These are phyloP conservation scores for Lepidochitona cinerea DNA, from an alignment of 2,888 invertebrate species.

Conservation along the genomic window DNA sequence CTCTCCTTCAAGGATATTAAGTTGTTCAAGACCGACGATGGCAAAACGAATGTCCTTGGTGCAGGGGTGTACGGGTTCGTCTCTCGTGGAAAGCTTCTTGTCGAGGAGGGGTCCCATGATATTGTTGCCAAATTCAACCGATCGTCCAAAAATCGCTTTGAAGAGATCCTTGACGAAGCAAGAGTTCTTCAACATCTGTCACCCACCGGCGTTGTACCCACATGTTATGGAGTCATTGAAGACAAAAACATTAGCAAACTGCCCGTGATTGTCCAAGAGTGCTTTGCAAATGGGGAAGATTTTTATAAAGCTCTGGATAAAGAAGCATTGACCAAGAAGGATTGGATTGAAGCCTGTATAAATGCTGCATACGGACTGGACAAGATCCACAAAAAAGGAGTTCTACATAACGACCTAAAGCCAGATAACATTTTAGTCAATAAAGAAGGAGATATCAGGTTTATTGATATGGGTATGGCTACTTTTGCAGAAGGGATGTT, in stretches of 20 bases:
- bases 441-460: neutral
- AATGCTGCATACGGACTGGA: neutral
- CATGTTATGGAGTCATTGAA: neutral
- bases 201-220: neutral
- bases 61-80: neutral
- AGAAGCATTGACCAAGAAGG: neutral
- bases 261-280: neutral
- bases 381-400: neutral
- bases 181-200: neutral
- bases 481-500: neutral
- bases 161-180: neutral
- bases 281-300: neutral
- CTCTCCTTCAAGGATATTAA: neutral
- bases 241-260: neutral
- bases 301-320: neutral
- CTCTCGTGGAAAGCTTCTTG: neutral
- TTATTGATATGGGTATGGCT: neutral
- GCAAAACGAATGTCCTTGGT: neutral
- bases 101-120: neutral
- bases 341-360: neutral
- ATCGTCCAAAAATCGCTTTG: neutral
- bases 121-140: neutral
- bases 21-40: neutral
- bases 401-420: neutral
- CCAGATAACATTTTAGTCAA: neutral